Evolutionary conservation across 2,797 vertebrate genomes (phyloP).

Genomic region (Gouania willdenowi): DNA sequence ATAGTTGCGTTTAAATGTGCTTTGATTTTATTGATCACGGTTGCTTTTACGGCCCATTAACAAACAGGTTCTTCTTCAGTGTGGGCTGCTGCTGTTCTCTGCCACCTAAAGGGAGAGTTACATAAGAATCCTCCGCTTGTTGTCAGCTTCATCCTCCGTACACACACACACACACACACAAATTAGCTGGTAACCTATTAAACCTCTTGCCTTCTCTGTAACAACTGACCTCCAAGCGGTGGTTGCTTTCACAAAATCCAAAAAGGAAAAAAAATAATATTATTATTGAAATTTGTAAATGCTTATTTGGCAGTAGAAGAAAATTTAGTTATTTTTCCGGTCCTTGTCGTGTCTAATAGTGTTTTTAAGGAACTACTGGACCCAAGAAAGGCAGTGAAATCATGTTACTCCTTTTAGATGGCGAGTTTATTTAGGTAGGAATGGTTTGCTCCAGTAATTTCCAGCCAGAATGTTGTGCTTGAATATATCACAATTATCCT

Average conservation of each 20-base stretch:
- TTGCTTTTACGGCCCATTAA: slow-evolving; percentile 69
- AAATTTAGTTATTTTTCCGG: slow-evolving; percentile 26
- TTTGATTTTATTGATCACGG: slow-evolving; percentile 59
- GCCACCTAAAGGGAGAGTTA: slow-evolving; percentile 78
- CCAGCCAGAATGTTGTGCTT: slow-evolving; percentile 50
- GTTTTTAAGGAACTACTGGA: slow-evolving; percentile 19
- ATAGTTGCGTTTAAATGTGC: slow-evolving; percentile 27
- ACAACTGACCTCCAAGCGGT: slow-evolving; percentile 66
- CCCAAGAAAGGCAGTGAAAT: slow-evolving; percentile 7
- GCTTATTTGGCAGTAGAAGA: slow-evolving; percentile 14
- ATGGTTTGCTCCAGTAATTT: slow-evolving; percentile 40
- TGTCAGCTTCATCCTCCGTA: slow-evolving; percentile 73
- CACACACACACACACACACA: slow-evolving; percentile 36
- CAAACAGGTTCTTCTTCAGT: slow-evolving; percentile 70
- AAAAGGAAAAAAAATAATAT: slow-evolving; percentile 44
- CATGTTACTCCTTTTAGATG: not conserved
- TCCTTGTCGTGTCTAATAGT: slow-evolving; percentile 20
- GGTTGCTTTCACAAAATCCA: slow-evolving; percentile 66
- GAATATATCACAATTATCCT: slow-evolving; percentile 55
- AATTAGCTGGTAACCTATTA: slow-evolving; percentile 63
- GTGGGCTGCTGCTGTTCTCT: slow-evolving; percentile 77
- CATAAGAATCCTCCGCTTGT: slow-evolving; percentile 79
- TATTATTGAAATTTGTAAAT: slow-evolving; percentile 28
- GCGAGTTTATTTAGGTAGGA: slow-evolving; percentile 21
- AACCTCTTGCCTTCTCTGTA: slow-evolving; percentile 69